Conservation (phyloP, 2,113 vertebrate species). For the Dasyprocta punctata region DNA sequence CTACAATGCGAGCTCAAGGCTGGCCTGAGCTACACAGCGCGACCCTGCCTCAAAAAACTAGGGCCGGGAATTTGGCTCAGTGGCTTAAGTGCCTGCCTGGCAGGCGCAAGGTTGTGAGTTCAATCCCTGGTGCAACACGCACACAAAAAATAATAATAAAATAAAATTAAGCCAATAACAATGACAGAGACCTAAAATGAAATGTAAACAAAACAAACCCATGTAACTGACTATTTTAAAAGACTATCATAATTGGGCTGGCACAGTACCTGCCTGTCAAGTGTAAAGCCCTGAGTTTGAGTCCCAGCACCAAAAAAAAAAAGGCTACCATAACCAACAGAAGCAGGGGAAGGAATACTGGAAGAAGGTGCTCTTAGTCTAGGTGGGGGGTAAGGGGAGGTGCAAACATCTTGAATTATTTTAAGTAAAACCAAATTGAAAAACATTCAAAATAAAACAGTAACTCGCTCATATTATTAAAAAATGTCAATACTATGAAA, state of each 20-base stretch:
- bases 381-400: neutral
- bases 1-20: too few species aligned
- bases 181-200: conserved; percentile 10
- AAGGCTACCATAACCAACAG: neutral
- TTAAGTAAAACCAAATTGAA: conserved; percentile 3
- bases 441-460: neutral
- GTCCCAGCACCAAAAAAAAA: too few species aligned
- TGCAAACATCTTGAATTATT: neutral
- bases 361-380: neutral
- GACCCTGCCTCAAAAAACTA: too few species aligned
- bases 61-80: too few species aligned
- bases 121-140: too few species aligned
- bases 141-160: too few species aligned
- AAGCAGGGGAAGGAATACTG: neutral
- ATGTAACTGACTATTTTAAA: conserved; percentile 2
- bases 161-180: conserved; percentile 31
- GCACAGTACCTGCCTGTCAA: too few species aligned
- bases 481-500: conserved; percentile 29
- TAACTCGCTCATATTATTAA: neutral
- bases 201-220: conserved; percentile 42
- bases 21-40: too few species aligned
- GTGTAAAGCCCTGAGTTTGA: too few species aligned
- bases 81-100: too few species aligned
- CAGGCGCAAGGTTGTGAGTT: too few species aligned
- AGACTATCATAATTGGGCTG: neutral